Conservation (phyloP, 1,140 invertebrate genomes). For the Diachasma alloeum region DNA sequence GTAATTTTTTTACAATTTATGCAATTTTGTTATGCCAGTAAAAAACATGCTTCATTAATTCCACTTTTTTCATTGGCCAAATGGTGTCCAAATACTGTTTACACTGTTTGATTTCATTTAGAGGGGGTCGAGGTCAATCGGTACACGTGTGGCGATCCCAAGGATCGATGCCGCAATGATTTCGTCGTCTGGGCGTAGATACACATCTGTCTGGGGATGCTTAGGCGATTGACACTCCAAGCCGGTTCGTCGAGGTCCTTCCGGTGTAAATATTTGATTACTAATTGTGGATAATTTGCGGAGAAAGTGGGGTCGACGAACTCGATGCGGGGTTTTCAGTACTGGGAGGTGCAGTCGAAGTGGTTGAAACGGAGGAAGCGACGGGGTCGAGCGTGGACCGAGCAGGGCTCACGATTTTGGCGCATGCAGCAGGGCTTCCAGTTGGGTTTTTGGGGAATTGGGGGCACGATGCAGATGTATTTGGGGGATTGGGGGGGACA, state of each 20-base stretch:
- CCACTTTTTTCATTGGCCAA: neutral
- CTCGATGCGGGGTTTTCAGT: neutral
- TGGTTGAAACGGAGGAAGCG: conserved; percentile 25
- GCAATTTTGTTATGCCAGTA: no score
- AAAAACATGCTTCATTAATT: no score
- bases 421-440: conserved; percentile 50
- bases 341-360: conserved; percentile 32
- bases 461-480: conserved; percentile 35
- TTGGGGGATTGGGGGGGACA: conserved; percentile 38
- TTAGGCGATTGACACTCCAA: neutral
- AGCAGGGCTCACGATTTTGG: conserved; percentile 43
- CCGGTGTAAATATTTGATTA: neutral
- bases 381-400: conserved; percentile 33
- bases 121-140: neutral
- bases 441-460: conserved; percentile 36
- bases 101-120: neutral
- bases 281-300: neutral
- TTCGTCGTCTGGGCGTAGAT: neutral
- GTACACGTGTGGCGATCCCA: neutral
- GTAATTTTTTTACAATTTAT: no score
- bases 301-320: conserved; percentile 2
- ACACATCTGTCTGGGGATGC: neutral
- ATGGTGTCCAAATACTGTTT: neutral
- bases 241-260: conserved; percentile 5
- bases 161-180: neutral